These are phyloP conservation scores for Eucera pruinosa DNA, from an alignment of 2,888 invertebrate genomes.

Conservation along the genomic window DNA sequence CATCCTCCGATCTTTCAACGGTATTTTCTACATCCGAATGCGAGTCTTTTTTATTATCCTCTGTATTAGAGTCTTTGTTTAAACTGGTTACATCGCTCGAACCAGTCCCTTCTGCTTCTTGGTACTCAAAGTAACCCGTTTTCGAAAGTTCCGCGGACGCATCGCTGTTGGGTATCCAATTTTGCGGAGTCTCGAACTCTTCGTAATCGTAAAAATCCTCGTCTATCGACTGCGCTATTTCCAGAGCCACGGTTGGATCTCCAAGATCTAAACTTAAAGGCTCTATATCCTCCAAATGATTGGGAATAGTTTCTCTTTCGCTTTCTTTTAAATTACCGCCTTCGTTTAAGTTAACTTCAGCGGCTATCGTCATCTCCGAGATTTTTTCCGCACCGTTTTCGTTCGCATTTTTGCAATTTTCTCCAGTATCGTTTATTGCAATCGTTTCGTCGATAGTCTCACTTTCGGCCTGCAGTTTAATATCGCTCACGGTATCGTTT, in stretches of 20 bases:
- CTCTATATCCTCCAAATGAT: slow-evolving; percentile 77
- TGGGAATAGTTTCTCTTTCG: slow-evolving; percentile 73
- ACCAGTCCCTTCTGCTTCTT: background rate
- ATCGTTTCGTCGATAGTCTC: slow-evolving; percentile 64
- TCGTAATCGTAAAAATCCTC: slow-evolving; percentile 79
- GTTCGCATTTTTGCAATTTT: slow-evolving; percentile 59
- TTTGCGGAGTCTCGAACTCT: slow-evolving; percentile 70
- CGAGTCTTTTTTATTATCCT: slow-evolving; percentile 32
- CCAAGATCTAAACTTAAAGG: slow-evolving; percentile 79
- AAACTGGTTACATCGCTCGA: slow-evolving; percentile 12
- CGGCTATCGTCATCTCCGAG: slow-evolving; percentile 61
- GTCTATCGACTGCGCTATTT: slow-evolving; percentile 71
- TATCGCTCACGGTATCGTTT: slow-evolving; percentile 75
- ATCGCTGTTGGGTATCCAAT: slow-evolving; percentile 48
- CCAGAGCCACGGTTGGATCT: slow-evolving; percentile 75
- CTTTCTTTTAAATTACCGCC: slow-evolving; percentile 78
- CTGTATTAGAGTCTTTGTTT: slow-evolving; percentile 24
- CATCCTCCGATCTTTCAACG: slow-evolving; percentile 2
- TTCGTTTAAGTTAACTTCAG: slow-evolving; percentile 72
- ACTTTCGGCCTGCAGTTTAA: slow-evolving; percentile 75
- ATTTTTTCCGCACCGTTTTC: slow-evolving; percentile 65
- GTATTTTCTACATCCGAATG: slow-evolving; percentile 10
- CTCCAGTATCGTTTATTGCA: slow-evolving; percentile 47
- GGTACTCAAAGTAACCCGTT: slow-evolving; percentile 25
- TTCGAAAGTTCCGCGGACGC: slow-evolving; percentile 15